Conservation (phyloP, 1,140 invertebrate species). For the Drosophila jambulina region DNA sequence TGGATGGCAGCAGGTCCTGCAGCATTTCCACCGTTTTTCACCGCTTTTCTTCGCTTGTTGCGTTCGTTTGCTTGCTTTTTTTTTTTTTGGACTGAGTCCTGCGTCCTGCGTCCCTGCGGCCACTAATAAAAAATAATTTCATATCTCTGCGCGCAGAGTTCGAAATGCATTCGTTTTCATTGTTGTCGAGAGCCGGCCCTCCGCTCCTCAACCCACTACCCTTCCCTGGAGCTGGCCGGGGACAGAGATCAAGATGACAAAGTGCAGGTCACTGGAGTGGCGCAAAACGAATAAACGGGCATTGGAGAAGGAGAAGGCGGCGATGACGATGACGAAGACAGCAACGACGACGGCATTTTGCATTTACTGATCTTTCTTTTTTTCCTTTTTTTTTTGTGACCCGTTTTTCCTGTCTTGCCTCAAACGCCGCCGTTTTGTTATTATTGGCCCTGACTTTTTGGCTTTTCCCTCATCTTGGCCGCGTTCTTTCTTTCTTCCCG, state of each 20-base stretch:
- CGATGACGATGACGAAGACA: not conserved
- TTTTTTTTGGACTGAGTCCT: constrained; percentile 5
- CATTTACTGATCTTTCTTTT: constrained; percentile 52
- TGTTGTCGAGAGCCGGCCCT: constrained; percentile 33
- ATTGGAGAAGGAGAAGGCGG: constrained; percentile 1
- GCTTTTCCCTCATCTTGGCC: constrained; percentile 9
- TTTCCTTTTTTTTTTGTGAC: not conserved
- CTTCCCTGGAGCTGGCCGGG: not conserved
- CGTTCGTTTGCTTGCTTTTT: not conserved
- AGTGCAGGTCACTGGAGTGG: constrained; percentile 66
- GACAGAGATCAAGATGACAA: constrained; percentile 72
- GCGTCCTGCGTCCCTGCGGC: constrained; percentile 13
- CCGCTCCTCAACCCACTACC: not conserved
- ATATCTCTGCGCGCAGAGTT: constrained; percentile 56
- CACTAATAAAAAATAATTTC: constrained; percentile 78
- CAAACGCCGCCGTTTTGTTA: constrained; percentile 18
- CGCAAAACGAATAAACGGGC: constrained; percentile 29
- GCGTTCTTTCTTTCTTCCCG: constrained; percentile 5
- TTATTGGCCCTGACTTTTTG: constrained; percentile 22
- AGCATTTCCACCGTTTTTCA: constrained; percentile 1
- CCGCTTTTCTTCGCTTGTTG: not conserved
- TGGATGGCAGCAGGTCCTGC: not conserved
- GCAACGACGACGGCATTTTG: constrained; percentile 17
- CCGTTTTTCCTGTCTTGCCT: constrained; percentile 12
- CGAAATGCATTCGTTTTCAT: constrained; percentile 76